Base-by-base conservation (phyloP, 1,140 invertebrate genomes). In the Drosophila oshimai region DNA sequence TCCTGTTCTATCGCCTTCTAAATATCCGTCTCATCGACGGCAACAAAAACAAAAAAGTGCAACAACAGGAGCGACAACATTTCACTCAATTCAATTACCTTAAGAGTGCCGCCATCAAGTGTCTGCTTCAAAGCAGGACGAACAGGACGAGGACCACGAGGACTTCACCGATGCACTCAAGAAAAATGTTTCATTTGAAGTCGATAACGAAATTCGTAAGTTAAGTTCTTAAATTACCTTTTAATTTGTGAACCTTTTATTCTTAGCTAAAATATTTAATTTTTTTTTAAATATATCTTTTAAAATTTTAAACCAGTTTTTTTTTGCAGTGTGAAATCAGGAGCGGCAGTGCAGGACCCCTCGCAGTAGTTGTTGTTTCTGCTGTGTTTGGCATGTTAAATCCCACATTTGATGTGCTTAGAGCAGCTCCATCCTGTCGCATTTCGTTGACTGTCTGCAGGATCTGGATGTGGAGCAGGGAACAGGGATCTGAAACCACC, bases 71-170 rank as follows among this genome's bases (percentile, higher is more conserved):
- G 53, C 67, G 69, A 81, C 81, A 87, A 87, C 81, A 87, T 87
- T 87, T 87, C 76, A 87, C 81, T 87, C 81, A 87, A 87, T 87
- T 87, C 81, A 87, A 87, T 87, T 87, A 87, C 81, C 81, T 81
- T 87, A 87, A 87, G 81, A 87, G 81, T 87, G 81, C 86, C 81
- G 79, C 55, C 77, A 75, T 87, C 76, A 88, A 87, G 81, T 87
- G 73, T 81, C 81, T 87, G 68, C 61, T 69, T 49, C 47, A 62
- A 47, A 67, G 39, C 46, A 71, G 33, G 37, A 71, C 28, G 41
- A 51, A 42, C 31, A 72, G 26, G 67, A 61, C 67, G 36, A 45
- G 20, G 42, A 10, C 15, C 34, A 29, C 9, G 10, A 44, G 36
- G 18, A 37, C 18, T 29, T 45, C 10, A 24, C 22, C 4, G 39